phyloP scores from a whole-genome alignment of 2,113 vertebrate species.

The Anoura caudifer region DNA sequence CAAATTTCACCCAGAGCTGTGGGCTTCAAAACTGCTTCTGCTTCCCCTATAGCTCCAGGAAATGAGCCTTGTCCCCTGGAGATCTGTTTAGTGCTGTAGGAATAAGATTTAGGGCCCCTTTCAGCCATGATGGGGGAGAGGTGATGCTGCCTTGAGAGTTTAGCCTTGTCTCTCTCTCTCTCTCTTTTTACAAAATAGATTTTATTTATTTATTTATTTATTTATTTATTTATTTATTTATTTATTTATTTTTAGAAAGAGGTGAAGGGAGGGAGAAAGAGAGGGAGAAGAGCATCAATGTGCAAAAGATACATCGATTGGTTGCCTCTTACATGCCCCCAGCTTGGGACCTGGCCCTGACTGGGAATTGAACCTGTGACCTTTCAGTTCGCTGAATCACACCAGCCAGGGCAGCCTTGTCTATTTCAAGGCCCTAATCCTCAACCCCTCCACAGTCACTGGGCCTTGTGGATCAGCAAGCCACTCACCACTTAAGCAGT shows the following conservation, averaged over 20 bases:
- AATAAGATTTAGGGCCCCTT: not conserved
- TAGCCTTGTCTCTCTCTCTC: no score
- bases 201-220: no score
- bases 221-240: no score
- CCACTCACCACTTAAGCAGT: not conserved
- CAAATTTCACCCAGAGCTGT: not conserved
- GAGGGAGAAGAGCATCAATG: no score
- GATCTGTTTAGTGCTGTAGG: not conserved
- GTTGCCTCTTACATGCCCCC: no score
- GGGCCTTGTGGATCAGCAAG: not conserved
- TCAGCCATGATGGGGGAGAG: not conserved
- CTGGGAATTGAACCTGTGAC: no score
- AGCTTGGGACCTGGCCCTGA: no score
- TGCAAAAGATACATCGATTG: no score
- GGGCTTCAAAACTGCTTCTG: not conserved
- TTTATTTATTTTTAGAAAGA: no score
- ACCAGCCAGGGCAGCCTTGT: not conserved
- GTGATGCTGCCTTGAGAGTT: not conserved
- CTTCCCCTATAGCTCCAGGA: not conserved
- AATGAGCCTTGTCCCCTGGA: not conserved
- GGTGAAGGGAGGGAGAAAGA: no score
- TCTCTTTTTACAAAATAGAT: no score
- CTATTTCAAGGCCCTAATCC: not conserved
- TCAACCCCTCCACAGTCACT: not conserved
- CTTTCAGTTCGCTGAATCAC: no score